Base-by-base conservation (phyloP, 2,797 vertebrate species). In the Carduelis carduelis region DNA sequence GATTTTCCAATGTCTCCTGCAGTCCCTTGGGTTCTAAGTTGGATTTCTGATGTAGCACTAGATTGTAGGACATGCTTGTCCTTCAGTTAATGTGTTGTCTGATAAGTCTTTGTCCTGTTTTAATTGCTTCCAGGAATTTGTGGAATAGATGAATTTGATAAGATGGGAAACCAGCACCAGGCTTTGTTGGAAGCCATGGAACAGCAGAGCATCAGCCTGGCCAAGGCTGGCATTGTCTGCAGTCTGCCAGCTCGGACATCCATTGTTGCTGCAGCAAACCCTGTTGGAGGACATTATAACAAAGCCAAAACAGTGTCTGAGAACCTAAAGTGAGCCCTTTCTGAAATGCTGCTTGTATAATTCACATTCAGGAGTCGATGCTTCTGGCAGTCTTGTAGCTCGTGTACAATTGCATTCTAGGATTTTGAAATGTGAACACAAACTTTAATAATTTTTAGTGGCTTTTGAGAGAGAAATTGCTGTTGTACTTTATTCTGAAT, bases 121-220 rank as follows among this genome's bases (percentile, higher is more conserved):
- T 77, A 79, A 87, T 79, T 95, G 47, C 46, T 97, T 95, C n/a
- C 92, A 99, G 98, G 98, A 39, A 97, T 99, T 74, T 99, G 99
- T 97, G 99, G 99, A 97, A 99, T 99, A 87, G 99, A 99, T 97
- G 99, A 99, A 96, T 99, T 99, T 98, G 99, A 99, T 97, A 99
- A 99, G 97, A 98, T 99, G 98, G 99, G 99, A 24, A 98, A 92
- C 96, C 99, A 99, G 83, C 99, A 99, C 95, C 99, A 99, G 97
- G 99, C 99, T 80, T 98, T 99, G 91, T 68, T 99, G 47, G 99
- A 99, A 96, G 99, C 99, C 71, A 99, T 99, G 99, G 99, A 99
- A 84, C 99, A 99, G 97, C 99, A 99, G 95, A 99, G 98, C 70
- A 99, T 99, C 93, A 99, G 99, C 92, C 98, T 99, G 95, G 99